These are phyloP conservation scores for Fistularia tabacaria DNA, from an alignment of 2,797 vertebrate species.

Conservation along the genomic window DNA sequence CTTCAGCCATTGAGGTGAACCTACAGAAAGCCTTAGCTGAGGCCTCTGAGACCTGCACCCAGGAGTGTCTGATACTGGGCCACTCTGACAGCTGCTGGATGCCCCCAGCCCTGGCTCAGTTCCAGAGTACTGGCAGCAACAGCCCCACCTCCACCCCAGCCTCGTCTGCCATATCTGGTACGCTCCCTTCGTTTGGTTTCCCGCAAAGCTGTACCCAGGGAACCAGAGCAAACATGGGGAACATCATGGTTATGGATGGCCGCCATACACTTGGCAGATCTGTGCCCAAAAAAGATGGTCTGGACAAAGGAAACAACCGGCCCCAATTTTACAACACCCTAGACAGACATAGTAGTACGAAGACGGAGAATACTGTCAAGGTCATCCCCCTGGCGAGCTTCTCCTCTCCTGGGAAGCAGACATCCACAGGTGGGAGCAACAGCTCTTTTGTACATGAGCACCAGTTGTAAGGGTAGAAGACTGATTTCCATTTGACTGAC, in stretches of 20 bases:
- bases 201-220: slow-evolving; percentile 83
- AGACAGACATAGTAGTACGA: slow-evolving; percentile 84
- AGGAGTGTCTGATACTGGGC: slow-evolving; percentile 95
- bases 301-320: slow-evolving; percentile 79
- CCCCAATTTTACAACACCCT: slow-evolving; percentile 91
- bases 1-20: slow-evolving; percentile 90
- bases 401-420: slow-evolving; percentile 74
- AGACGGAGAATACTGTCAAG: slow-evolving; percentile 86
- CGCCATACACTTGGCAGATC: slow-evolving; percentile 85
- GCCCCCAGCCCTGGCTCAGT: slow-evolving; percentile 86
- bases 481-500: slow-evolving; percentile 49
- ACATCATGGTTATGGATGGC: slow-evolving; percentile 76
- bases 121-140: slow-evolving; percentile 76
- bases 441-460: slow-evolving; percentile 85
- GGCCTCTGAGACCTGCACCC: slow-evolving; percentile 95
- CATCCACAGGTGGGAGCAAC: slow-evolving; percentile 59
- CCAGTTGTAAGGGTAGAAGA: slow-evolving; percentile 79
- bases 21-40: slow-evolving; percentile 92
- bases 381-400: slow-evolving; percentile 92
- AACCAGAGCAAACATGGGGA: slow-evolving; percentile 70
- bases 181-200: slow-evolving; percentile 81
- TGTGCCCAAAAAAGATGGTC: slow-evolving; percentile 86
- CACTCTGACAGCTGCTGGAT: slow-evolving; percentile 99
- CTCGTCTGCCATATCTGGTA: slow-evolving; percentile 62
- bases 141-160: slow-evolving; percentile 64